Conservation (phyloP, 2,888 invertebrate species). For the Villa cingulata region DNA sequence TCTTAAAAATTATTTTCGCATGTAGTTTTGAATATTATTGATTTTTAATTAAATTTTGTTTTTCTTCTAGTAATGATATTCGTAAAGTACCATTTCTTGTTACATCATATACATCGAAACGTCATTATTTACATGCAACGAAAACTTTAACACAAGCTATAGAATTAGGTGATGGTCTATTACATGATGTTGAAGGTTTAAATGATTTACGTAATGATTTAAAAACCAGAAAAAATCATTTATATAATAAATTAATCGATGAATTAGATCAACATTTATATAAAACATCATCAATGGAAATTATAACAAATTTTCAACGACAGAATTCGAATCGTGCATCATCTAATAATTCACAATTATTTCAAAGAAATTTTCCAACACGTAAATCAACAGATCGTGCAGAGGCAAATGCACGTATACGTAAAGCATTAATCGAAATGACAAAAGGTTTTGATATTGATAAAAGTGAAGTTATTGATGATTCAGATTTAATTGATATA, state of each 20-base stretch:
- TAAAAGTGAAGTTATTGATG: slow-evolving; percentile 41
- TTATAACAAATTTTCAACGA: slow-evolving; percentile 39
- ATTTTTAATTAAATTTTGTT: slow-evolving; percentile 2
- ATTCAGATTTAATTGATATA: slow-evolving; percentile 43
- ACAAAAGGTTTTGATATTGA: slow-evolving; percentile 32
- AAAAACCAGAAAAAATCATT: slow-evolving; percentile 43
- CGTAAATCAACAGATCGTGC: slow-evolving; percentile 44
- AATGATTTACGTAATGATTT: slow-evolving; percentile 65
- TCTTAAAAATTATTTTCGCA: slow-evolving; percentile 1
- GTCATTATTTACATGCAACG: slow-evolving; percentile 78
- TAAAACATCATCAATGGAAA: slow-evolving; percentile 43
- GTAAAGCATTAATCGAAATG: slow-evolving; percentile 43
- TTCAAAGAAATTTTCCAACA: slow-evolving; percentile 40
- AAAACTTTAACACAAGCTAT: slow-evolving; percentile 60
- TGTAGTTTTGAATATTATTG: neutral
- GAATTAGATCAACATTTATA: slow-evolving; percentile 63
- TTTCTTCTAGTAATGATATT: slow-evolving; percentile 49
- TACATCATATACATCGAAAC: slow-evolving; percentile 49
- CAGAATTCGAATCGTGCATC: slow-evolving; percentile 42
- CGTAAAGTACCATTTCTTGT: slow-evolving; percentile 59
- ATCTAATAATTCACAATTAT: neutral
- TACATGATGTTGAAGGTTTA: slow-evolving; percentile 73
- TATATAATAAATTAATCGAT: slow-evolving; percentile 52
- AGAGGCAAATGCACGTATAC: slow-evolving; percentile 38
- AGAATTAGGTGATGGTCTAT: slow-evolving; percentile 51